Evolutionary conservation across 1,140 invertebrate species (phyloP), one percentile per base, ranked within the genome.

Genomic region (Aporrectodea caliginosa): DNA sequence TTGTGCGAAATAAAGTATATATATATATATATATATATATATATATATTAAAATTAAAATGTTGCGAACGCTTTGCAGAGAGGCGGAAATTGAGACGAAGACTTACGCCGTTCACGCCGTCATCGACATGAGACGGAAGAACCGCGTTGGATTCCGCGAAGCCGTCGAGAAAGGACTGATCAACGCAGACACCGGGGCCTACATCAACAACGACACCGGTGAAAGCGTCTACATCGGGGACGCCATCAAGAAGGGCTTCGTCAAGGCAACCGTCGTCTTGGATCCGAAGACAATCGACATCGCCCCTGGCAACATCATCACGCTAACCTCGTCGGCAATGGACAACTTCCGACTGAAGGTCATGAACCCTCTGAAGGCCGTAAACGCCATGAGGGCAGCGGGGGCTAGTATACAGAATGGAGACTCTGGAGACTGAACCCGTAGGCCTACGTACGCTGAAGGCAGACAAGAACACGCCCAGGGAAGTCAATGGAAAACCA

Each of bases 251-350:
- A 32, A 76, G 30, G 77, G 80, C 34, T 81, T 73, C 73, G 43
- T 81, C 35, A 81, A 81, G 32, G 80, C 80, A 6, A 68, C 71
- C 14, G 35, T 81, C 30, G 80, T 81, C 16, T 58, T 83, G 1
- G 85, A 87, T 79, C 83, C 84, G 16, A 85, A 82, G 16, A 84
- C 84, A 29, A 71, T 88, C 22, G 84, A 87, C 75, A 85, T 88
- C 75, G 83, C 86, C 77, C 85, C 86, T 22, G 82, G 83, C 43
- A 87, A 87, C 82, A 83, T 83, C 71, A 85, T 87, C 31, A 84
- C 87, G 12, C 82, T 88, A 22, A 83, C 85, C 78, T 85, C 84
- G 77, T 71, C 85, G 31, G 85, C 83, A 73, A 75, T 87, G 34
- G 81, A 84, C 31, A 83, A 79, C 32, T 83, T 84, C 35, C 84